Conservation (phyloP, 1,140 invertebrate genomes). For the Eueides isabella region DNA sequence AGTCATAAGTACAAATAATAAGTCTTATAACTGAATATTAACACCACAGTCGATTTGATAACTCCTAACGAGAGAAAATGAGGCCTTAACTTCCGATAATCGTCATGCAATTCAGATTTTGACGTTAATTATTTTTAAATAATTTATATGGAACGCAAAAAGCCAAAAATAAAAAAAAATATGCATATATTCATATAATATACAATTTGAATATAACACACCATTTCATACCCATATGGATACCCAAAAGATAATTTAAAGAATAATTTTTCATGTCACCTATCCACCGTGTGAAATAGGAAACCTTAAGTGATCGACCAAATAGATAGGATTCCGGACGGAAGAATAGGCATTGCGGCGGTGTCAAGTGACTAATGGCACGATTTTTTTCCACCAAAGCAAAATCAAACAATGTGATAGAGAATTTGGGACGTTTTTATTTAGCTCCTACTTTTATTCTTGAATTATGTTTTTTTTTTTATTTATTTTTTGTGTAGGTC, state of each 20-base stretch:
- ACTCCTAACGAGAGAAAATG: too few relatives aligned
- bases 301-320: conserved; percentile 36
- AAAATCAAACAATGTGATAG: not conserved
- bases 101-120: too few relatives aligned
- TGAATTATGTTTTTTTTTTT: not conserved
- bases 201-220: not conserved
- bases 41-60: too few relatives aligned
- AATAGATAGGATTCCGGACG: conserved; percentile 20
- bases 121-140: too few relatives aligned
- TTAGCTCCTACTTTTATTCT: not conserved
- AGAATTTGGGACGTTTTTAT: conserved; percentile 10
- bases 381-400: conserved; percentile 24
- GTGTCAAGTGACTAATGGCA: conserved; percentile 37
- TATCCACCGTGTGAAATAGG: conserved; percentile 27
- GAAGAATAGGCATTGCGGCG: conserved; percentile 25
- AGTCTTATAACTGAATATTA: too few relatives aligned
- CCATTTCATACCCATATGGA: not conserved
- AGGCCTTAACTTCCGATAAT: too few relatives aligned
- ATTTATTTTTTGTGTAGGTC: too few relatives aligned
- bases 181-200: too few relatives aligned
- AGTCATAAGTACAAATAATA: too few relatives aligned
- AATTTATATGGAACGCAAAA: too few relatives aligned
- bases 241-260: not conserved
- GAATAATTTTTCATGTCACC: not conserved
- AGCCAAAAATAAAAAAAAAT: too few relatives aligned